These are phyloP conservation scores for Ageneiosus marmoratus DNA, from an alignment of 2,113 vertebrate genomes.

Conservation along the genomic window DNA sequence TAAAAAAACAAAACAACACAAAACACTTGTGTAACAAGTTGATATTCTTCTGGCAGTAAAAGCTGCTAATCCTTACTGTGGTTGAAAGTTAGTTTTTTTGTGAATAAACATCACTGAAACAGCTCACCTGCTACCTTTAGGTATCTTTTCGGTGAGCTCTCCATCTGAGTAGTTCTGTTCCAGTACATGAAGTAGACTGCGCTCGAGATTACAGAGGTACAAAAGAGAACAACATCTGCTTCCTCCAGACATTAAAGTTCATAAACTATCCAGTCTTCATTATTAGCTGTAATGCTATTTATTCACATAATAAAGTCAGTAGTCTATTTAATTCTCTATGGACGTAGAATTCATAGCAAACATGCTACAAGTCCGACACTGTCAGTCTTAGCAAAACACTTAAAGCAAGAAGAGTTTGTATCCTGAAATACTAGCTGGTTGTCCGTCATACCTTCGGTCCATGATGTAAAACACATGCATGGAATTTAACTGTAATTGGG, in stretches of 20 bases:
- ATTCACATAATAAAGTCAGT: not conserved
- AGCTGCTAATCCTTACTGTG: not conserved
- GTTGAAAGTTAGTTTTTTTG: not conserved
- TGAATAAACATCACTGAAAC: not conserved
- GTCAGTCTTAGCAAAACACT: not conserved
- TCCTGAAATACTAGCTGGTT: not conserved
- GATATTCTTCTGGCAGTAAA: not conserved
- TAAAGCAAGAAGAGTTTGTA: not conserved
- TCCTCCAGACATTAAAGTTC: not conserved
- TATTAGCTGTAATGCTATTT: not conserved
- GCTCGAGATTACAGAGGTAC: not conserved
- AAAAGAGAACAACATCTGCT: not conserved
- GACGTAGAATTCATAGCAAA: not conserved
- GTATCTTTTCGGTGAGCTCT: not conserved
- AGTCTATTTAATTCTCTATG: not conserved
- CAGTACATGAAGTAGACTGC: not conserved
- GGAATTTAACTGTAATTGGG: not conserved
- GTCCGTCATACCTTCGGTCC: not conserved
- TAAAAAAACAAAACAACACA: not conserved
- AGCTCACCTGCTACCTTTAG: not conserved
- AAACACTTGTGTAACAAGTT: not conserved
- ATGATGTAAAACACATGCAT: not conserved
- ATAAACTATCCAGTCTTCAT: not conserved
- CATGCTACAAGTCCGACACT: not conserved
- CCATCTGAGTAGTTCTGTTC: not conserved